These are phyloP conservation scores for Hyla sarda DNA, from an alignment of 2,113 vertebrate genomes.

Conservation along the genomic window DNA sequence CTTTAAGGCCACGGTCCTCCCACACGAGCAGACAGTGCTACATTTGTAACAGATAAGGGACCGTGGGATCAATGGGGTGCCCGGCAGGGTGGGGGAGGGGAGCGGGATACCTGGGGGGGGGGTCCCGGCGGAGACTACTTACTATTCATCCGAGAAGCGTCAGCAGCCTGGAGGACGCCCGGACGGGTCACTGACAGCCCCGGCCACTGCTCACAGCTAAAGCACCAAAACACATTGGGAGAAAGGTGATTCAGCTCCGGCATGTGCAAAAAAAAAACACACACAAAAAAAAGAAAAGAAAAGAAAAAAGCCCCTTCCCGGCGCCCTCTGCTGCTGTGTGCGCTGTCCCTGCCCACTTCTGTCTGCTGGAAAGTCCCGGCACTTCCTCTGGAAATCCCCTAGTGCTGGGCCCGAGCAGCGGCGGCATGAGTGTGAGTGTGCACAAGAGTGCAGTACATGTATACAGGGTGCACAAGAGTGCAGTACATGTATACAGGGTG, in stretches of 20 bases:
- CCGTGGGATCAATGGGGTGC: background rate
- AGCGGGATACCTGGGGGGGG: background rate
- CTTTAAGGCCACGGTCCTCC: slow-evolving; percentile 41
- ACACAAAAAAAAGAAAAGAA: too few species aligned
- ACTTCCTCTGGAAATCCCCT: slow-evolving; percentile 56
- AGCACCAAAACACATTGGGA: background rate
- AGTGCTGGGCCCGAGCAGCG: too few species aligned
- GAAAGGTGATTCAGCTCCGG: too few species aligned
- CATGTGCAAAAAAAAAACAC: background rate
- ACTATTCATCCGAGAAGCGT: background rate
- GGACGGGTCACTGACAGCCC: background rate
- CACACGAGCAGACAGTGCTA: background rate
- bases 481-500: too few species aligned
- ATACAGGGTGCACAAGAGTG: too few species aligned
- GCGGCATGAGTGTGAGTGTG: background rate
- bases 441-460: too few species aligned
- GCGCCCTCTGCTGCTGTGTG: background rate
- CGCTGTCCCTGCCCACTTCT: too few species aligned
- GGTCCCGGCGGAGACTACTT: slow-evolving; percentile 13
- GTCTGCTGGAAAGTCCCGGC: too few species aligned
- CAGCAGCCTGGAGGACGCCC: background rate
- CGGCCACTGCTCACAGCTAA: background rate
- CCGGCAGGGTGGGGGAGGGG: background rate
- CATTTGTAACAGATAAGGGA: background rate
- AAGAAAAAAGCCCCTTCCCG: background rate